These are phyloP conservation scores for Chrysina gloriosa DNA, from an alignment of 2,888 invertebrate species.

Conservation along the genomic window DNA sequence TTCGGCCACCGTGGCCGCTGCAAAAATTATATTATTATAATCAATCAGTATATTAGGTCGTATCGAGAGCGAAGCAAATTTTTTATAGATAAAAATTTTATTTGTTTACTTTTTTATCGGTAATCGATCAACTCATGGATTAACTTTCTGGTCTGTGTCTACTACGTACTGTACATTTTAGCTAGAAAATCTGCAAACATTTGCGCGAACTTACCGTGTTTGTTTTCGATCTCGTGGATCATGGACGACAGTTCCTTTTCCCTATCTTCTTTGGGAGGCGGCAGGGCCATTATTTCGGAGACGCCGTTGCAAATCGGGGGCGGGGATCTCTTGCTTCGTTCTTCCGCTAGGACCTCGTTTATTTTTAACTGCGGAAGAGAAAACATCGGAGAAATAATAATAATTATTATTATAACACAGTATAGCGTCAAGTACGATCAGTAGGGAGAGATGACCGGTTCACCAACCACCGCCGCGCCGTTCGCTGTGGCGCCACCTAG, in stretches of 20 bases:
- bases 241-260: conserved; percentile 80
- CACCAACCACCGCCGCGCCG: too few relatives aligned
- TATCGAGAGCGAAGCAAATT: too few relatives aligned
- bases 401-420: not conserved
- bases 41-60: conserved; percentile 23
- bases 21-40: conserved; percentile 59
- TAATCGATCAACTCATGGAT: conserved; percentile 64
- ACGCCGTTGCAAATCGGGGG: conserved; percentile 36
- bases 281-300: conserved; percentile 57
- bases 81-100: too few relatives aligned
- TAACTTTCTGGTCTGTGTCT: conserved; percentile 42
- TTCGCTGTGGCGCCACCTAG: too few relatives aligned
- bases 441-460: too few relatives aligned
- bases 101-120: not conserved
- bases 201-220: conserved; percentile 77
- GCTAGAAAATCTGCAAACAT: too few relatives aligned
- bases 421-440: too few relatives aligned
- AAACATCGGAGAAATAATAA: not conserved
- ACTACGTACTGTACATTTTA: too few relatives aligned
- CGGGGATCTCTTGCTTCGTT: conserved; percentile 56
- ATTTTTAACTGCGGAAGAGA: conserved; percentile 56
- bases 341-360: conserved; percentile 60
- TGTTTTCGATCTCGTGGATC: conserved; percentile 83
- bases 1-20: conserved; percentile 90
- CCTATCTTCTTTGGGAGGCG: conserved; percentile 54